These are phyloP conservation scores for Notiomystis cincta DNA, from an alignment of 2,113 vertebrate genomes.

Conservation along the genomic window DNA sequence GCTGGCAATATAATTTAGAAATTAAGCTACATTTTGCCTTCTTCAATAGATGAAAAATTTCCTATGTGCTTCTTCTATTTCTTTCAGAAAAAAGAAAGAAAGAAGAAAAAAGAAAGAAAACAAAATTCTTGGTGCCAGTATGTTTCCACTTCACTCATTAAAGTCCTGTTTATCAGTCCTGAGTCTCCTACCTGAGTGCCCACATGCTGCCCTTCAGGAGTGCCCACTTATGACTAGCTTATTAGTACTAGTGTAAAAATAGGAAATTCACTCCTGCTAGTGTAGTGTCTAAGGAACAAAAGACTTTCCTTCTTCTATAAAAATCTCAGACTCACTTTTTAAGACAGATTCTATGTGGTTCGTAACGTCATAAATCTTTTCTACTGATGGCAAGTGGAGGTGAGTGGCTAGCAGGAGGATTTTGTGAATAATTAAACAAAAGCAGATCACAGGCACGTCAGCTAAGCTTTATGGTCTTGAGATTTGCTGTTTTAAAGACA, in stretches of 20 bases:
- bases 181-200: neutral
- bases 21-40: neutral
- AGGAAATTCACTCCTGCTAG: neutral
- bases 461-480: neutral
- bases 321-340: neutral
- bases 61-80: neutral
- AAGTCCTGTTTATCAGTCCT: neutral
- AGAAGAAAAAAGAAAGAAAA: neutral
- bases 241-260: neutral
- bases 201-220: neutral
- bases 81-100: neutral
- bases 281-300: neutral
- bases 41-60: neutral
- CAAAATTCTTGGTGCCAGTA: neutral
- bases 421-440: neutral
- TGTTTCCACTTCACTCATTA: neutral
- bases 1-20: neutral
- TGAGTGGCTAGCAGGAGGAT: neutral
- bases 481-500: neutral
- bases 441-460: neutral
- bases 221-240: neutral
- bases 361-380: neutral
- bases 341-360: neutral
- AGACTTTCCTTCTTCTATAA: neutral
- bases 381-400: neutral